These are phyloP conservation scores for Cabera pusaria DNA, from an alignment of 2,888 invertebrate genomes.

Conservation along the genomic window DNA sequence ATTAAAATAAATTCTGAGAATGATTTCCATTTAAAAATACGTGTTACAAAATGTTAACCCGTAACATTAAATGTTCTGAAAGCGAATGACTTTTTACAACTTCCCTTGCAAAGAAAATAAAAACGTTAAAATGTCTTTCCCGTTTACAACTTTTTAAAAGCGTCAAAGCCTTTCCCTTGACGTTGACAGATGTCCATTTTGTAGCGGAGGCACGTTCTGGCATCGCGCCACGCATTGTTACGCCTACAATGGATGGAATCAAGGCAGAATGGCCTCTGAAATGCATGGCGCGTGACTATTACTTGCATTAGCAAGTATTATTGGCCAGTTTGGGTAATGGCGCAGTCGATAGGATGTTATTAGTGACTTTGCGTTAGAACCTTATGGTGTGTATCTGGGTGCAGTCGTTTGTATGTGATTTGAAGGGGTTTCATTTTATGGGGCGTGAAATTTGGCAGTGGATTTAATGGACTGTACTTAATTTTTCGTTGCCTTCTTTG, in stretches of 20 bases:
- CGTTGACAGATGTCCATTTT: conserved; percentile 36
- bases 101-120: conserved; percentile 15
- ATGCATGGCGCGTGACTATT: conserved; percentile 21
- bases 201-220: conserved; percentile 31
- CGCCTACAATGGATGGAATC: conserved; percentile 13
- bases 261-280: conserved; percentile 17
- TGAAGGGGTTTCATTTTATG: too few species aligned
- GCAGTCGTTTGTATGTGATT: too few species aligned
- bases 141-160: conserved; percentile 26
- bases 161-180: conserved; percentile 31
- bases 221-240: conserved; percentile 31
- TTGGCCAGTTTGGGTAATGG: conserved; percentile 4
- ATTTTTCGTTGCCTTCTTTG: too few species aligned
- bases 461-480: too few species aligned
- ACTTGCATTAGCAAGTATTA: conserved; percentile 17
- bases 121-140: conserved; percentile 23
- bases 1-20: too few species aligned
- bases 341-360: conserved; percentile 1
- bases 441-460: too few species aligned
- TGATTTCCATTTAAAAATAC: too few species aligned
- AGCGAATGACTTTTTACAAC: conserved; percentile 1
- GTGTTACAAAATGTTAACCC: too few species aligned
- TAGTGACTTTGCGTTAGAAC: conserved; percentile 1
- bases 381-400: too few species aligned
- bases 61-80: too few species aligned